Percentiles rank a stretch among this genome's conserved stretches.
Evolutionary conservation across 2,113 vertebrate genomes (phyloP).

Genomic region (Loxodonta africana): DNA sequence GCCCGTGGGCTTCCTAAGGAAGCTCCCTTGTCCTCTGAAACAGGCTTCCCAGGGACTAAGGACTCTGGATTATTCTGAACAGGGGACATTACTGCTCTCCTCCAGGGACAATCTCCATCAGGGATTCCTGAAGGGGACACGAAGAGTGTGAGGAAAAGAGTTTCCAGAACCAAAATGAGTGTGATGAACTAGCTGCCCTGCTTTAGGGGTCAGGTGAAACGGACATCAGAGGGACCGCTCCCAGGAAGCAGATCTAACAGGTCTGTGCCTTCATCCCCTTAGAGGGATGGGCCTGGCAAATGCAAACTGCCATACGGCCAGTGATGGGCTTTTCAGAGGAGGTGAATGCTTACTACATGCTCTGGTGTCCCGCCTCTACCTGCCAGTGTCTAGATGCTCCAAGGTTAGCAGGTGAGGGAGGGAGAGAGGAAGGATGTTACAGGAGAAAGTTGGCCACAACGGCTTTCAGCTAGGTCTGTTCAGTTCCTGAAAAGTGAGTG

Average conservation of each 20-base stretch:
- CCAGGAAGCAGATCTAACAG: neutral
- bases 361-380: neutral
- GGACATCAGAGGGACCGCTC: neutral
- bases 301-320: neutral
- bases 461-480: neutral
- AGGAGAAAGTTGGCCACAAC: neutral
- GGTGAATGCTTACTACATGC: neutral
- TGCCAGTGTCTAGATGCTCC: neutral
- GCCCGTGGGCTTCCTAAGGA: neutral
- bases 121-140: neutral
- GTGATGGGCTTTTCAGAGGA: neutral
- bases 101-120: neutral
- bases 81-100: neutral
- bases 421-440: no score
- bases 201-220: neutral
- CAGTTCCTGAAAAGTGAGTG: neutral
- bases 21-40: neutral
- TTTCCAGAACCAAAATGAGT: neutral
- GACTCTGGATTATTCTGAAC: neutral
- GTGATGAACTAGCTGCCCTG: neutral
- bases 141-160: neutral
- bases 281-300: neutral
- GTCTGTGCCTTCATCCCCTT: neutral
- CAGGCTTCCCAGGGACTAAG: neutral
- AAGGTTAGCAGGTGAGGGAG: no score